Conservation (phyloP, 2,113 vertebrate genomes). For the Pycnonotus jocosus region DNA sequence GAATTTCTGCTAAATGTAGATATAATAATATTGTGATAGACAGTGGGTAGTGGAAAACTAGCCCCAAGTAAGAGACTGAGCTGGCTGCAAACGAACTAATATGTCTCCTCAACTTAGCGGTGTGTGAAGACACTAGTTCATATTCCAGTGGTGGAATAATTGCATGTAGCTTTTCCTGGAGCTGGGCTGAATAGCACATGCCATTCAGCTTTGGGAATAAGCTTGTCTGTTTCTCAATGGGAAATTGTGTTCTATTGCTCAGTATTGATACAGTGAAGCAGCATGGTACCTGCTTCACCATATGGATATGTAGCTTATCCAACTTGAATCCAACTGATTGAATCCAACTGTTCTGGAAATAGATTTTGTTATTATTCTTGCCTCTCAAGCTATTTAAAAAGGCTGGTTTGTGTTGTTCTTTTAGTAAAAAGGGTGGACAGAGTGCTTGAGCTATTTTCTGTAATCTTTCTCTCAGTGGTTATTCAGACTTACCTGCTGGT, state of each 20-base stretch:
- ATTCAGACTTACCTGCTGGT: neutral
- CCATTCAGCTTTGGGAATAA: neutral
- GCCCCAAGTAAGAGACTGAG: neutral
- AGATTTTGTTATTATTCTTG: neutral
- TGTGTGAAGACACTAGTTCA: neutral
- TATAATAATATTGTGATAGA: neutral
- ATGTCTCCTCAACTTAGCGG: neutral
- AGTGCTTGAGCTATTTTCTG: neutral
- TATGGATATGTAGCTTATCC: neutral
- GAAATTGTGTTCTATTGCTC: neutral
- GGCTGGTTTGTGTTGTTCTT: neutral
- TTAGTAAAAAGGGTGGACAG: neutral
- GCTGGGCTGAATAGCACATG: neutral
- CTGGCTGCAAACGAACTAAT: neutral
- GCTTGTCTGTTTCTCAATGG: neutral
- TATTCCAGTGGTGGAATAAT: neutral
- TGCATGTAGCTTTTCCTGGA: neutral
- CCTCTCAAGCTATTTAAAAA: neutral
- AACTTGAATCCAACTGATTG: neutral
- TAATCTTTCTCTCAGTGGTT: neutral
- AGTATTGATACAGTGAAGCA: neutral
- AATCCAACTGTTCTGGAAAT: neutral
- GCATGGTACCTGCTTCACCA: rapidly evolving
- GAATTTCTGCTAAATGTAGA: neutral
- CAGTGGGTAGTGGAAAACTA: neutral